phyloP scores from a whole-genome alignment of 2,888 invertebrate species.

The Pheosia tremula region DNA sequence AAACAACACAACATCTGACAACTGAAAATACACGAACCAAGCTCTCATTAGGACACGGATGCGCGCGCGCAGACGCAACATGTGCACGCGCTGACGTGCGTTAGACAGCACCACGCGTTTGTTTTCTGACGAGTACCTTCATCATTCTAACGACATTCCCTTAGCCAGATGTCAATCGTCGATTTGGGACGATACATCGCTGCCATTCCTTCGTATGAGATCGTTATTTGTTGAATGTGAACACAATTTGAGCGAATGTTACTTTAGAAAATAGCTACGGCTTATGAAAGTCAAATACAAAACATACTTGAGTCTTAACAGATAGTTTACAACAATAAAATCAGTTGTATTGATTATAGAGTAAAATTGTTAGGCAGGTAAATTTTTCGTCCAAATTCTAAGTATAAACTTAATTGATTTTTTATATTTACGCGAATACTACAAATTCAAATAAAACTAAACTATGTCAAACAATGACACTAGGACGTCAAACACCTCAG shows the following conservation, averaged over 20 bases:
- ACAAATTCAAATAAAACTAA: too few species aligned
- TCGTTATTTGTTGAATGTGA: constrained; percentile 14
- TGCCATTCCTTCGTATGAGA: constrained; percentile 9
- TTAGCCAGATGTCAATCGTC: constrained; percentile 9
- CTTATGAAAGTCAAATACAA: not conserved
- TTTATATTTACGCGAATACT: too few species aligned
- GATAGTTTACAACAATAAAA: not conserved
- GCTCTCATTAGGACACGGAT: constrained; percentile 24
- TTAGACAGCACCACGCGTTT: constrained; percentile 18
- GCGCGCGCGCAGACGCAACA: constrained; percentile 5
- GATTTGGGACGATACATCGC: not conserved
- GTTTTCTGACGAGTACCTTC: constrained; percentile 46
- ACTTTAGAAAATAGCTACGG: not conserved
- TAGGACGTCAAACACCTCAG: too few species aligned
- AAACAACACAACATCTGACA: constrained; percentile 10
- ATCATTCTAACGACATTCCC: constrained; percentile 37
- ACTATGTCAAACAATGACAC: too few species aligned
- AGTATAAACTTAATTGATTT: too few species aligned
- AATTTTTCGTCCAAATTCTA: not conserved
- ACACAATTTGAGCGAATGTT: constrained; percentile 3
- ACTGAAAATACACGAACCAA: constrained; percentile 11
- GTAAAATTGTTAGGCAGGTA: too few species aligned
- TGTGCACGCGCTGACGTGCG: not conserved
- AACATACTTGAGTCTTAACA: not conserved
- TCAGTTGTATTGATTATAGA: too few species aligned